Evolutionary conservation across 2,797 vertebrate genomes (phyloP).

Genomic region (Sebastes cheni): DNA sequence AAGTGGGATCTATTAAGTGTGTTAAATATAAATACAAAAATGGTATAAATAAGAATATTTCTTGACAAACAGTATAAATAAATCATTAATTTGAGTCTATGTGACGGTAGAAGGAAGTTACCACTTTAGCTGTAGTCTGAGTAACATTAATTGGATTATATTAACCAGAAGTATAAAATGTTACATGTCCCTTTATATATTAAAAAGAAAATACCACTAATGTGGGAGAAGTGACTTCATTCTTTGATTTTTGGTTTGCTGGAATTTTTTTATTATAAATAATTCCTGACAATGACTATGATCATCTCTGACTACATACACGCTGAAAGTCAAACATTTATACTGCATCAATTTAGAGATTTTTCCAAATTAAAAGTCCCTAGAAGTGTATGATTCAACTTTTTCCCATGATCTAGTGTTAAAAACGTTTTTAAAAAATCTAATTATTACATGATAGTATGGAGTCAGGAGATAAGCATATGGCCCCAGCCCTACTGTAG

Average conservation of each 20-base stretch:
- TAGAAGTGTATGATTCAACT: not conserved
- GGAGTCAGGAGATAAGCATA: too few species aligned
- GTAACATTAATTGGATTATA: not conserved
- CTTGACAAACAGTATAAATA: too few species aligned
- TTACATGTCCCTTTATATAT: too few species aligned
- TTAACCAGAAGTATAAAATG: too few species aligned
- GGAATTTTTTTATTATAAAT: too few species aligned
- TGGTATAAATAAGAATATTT: too few species aligned
- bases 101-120: not conserved
- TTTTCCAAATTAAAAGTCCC: not conserved
- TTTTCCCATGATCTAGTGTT: too few species aligned
- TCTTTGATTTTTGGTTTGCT: not conserved
- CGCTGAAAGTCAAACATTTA: not conserved
- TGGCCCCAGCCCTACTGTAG: not conserved
- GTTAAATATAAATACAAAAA: too few species aligned
- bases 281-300: not conserved
- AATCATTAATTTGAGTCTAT: not conserved
- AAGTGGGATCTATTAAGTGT: too few species aligned
- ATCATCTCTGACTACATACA: not conserved
- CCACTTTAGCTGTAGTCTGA: not conserved
- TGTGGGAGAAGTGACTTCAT: not conserved
- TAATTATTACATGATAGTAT: too few species aligned
- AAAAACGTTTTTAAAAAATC: too few species aligned
- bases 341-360: not conserved
- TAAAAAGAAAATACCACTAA: not conserved